These are phyloP conservation scores for Eupithecia centaureata DNA, from an alignment of 2,888 invertebrate genomes.

Conservation along the genomic window DNA sequence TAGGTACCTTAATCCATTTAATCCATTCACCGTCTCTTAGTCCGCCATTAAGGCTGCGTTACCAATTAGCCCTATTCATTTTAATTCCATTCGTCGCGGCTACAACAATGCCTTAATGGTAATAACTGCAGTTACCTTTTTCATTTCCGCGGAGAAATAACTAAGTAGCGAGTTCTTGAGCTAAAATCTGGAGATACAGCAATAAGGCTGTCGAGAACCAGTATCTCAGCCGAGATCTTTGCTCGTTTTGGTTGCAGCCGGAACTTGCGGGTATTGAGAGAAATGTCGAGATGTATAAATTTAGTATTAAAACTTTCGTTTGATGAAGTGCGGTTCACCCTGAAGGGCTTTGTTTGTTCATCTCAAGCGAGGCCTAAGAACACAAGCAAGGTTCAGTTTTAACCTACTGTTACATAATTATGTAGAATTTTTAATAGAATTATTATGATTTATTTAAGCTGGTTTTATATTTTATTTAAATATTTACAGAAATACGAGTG, in stretches of 20 bases:
- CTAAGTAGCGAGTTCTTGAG: constrained; percentile 42
- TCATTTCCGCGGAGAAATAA: constrained; percentile 38
- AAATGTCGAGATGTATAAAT: neutral
- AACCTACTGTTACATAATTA: no score
- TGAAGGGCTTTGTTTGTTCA: no score
- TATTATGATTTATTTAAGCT: no score
- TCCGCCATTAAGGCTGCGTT: constrained; percentile 22
- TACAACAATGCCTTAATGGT: constrained; percentile 42
- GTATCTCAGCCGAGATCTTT: neutral
- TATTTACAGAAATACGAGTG: no score
- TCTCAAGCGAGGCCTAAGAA: no score
- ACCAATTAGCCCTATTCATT: constrained; percentile 39
- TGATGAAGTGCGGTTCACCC: no score
- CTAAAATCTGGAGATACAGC: constrained; percentile 48
- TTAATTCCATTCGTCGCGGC: constrained; percentile 33
- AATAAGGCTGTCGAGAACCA: neutral
- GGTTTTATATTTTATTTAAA: no score
- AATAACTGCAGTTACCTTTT: constrained; percentile 45
- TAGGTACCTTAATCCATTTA: constrained; percentile 11
- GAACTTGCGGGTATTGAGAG: neutral
- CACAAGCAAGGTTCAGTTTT: no score
- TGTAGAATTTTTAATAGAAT: no score
- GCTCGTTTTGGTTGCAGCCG: neutral
- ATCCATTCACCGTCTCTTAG: neutral
- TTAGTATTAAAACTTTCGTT: neutral